These are phyloP conservation scores for Cephalophus harveyi DNA, from an alignment of 2,113 vertebrate species.

Conservation along the genomic window DNA sequence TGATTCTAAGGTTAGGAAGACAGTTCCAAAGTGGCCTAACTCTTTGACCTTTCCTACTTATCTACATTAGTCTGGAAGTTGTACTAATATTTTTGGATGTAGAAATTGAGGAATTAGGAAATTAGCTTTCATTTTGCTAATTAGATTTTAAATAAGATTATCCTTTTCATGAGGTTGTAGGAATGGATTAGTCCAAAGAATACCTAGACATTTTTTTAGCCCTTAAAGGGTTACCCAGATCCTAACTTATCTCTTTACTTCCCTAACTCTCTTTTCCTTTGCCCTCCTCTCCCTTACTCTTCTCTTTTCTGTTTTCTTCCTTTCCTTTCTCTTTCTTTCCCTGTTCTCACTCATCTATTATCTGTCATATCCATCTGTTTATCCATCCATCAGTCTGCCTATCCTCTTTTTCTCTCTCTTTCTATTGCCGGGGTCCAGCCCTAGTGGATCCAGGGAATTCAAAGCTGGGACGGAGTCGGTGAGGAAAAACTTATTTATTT, in stretches of 20 bases:
- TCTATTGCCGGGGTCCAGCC: neutral
- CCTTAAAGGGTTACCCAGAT: neutral
- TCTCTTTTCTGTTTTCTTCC: neutral
- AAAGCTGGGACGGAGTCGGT: rapidly evolving
- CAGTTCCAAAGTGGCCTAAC: neutral
- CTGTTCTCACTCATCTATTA: neutral
- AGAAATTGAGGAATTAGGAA: conserved; percentile 9
- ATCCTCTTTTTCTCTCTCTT: neutral
- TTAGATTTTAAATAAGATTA: conserved; percentile 23
- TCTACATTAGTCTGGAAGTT: neutral
- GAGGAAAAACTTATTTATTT: too few species aligned
- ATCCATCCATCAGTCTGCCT: neutral
- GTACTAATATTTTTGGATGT: neutral
- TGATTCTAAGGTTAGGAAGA: neutral
- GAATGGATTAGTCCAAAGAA: neutral
- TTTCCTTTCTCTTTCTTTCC: neutral
- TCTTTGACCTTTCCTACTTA: neutral
- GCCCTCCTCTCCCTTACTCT: neutral
- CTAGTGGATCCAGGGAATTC: too few species aligned
- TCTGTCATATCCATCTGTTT: neutral
- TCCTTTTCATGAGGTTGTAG: neutral
- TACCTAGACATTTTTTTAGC: neutral
- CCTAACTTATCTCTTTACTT: neutral
- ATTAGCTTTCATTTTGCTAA: conserved; percentile 9
- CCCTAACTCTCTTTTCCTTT: neutral